These are phyloP conservation scores for Diacarnus erythraeanus DNA, from an alignment of 37 sponge, comb jelly and placozoan genomes.

Conservation along the genomic window DNA sequence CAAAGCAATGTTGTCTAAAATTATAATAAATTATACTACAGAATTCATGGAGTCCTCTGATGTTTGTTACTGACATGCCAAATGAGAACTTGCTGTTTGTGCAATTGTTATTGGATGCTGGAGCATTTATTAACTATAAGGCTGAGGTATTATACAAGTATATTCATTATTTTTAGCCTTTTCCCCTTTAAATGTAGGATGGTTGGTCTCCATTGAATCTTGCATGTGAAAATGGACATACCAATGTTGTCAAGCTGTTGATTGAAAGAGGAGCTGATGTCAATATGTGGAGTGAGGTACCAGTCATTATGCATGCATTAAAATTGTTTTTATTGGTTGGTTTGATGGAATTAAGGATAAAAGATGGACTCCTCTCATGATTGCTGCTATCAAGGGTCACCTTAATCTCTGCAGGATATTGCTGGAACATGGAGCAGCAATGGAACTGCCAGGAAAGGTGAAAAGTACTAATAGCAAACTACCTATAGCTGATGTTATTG, in stretches of 20 bases:
- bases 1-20: neutral
- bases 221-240: neutral
- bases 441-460: neutral
- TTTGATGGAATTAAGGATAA: neutral
- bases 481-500: neutral
- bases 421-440: neutral
- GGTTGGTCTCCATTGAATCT: constrained; percentile 1
- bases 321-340: neutral
- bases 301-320: neutral
- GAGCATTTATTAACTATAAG: neutral
- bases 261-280: neutral
- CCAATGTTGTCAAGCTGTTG: neutral
- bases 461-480: no score
- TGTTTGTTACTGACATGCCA: neutral
- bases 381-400: neutral
- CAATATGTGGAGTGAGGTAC: neutral
- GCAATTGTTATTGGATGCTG: neutral
- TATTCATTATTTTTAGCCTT: neutral
- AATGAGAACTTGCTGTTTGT: neutral
- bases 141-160: neutral
- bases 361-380: neutral
- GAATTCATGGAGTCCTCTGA: neutral
- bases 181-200: neutral
- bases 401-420: neutral
- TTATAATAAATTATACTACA: no score